Evolutionary conservation across 2,888 invertebrate genomes (phyloP).

Genomic region (Stenolophus ochropezus): DNA sequence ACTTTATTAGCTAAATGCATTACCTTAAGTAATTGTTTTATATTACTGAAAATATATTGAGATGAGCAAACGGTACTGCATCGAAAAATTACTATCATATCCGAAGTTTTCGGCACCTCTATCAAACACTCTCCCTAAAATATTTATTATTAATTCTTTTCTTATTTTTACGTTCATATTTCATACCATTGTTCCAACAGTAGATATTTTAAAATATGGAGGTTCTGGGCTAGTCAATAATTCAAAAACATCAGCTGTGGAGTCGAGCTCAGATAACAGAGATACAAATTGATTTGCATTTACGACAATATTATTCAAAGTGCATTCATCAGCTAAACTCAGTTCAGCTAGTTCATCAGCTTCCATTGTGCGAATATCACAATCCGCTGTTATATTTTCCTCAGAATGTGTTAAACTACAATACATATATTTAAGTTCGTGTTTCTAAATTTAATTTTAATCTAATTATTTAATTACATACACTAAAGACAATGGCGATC

Average conservation of each 20-base stretch:
- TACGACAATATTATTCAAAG: constrained; percentile 78
- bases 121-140: constrained; percentile 81
- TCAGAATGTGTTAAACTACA: constrained; percentile 63
- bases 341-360: constrained; percentile 87
- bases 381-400: constrained; percentile 71
- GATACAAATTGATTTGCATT: constrained; percentile 86
- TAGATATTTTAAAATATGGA: constrained; percentile 88
- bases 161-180: not conserved
- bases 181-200: constrained; percentile 82
- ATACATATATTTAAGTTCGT: not conserved
- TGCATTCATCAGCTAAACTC: constrained; percentile 76
- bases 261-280: constrained; percentile 88
- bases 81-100: constrained; percentile 88
- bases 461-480: constrained; percentile 70
- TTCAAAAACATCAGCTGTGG: constrained; percentile 87
- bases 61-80: constrained; percentile 81
- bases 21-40: constrained; percentile 89
- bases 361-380: constrained; percentile 74
- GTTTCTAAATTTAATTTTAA: not conserved
- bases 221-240: constrained; percentile 85
- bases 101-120: constrained; percentile 88
- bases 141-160: not conserved
- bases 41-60: constrained; percentile 85
- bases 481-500: constrained; percentile 83
- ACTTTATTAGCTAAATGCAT: constrained; percentile 85